Evolutionary conservation across 2,888 invertebrate genomes (phyloP), one percentile per base, ranked within the genome.

Genomic region (Protodeltote pygarga): DNA sequence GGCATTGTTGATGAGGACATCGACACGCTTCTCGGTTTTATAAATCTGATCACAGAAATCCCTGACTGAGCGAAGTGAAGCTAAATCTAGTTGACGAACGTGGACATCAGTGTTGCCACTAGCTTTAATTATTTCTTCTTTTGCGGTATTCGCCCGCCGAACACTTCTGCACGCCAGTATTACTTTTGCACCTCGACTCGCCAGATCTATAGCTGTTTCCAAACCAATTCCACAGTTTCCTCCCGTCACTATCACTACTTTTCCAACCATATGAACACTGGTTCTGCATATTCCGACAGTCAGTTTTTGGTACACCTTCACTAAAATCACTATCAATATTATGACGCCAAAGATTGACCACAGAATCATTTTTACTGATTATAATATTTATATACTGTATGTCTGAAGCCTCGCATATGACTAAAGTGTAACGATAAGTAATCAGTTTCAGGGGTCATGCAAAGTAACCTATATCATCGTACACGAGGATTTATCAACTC

Each of bases 1-100:
- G 3, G 94, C 94, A 74, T 94, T 94, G 78, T 94, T 94, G 65
- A 94, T 87, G 39, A 94, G 85, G 9, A 94, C 90, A 68, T 94
- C 93, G 32, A 94, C 78, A 14, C 87, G 83, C 50, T 82, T 79
- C 72, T 93, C 93, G 0, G 82, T 87, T 65, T 87, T 83, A 24
- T 87, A 71, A 35, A 95, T 87, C 34, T 89, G 85, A 16, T 90
- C 85, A 33, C 93, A 94, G 81, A 95, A 95, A 23, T 91, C 85
- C 45, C 93, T 85, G 24, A 93, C 87, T 1, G 93, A 93, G 9
- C 79, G 69, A 3, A 93, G 77, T 1, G 92, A 92, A 3, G 85
- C 71, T 39, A 93, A 72, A 65, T 93, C 92, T 39, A 93, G 71
- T 37, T 83, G 81, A 33, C 76, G 79, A 52, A 77, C 81, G 47